Evolutionary conservation across 1,140 invertebrate genomes (phyloP), one percentile per base, ranked within the genome.

Genomic region (Gonatopus flavifemur): DNA sequence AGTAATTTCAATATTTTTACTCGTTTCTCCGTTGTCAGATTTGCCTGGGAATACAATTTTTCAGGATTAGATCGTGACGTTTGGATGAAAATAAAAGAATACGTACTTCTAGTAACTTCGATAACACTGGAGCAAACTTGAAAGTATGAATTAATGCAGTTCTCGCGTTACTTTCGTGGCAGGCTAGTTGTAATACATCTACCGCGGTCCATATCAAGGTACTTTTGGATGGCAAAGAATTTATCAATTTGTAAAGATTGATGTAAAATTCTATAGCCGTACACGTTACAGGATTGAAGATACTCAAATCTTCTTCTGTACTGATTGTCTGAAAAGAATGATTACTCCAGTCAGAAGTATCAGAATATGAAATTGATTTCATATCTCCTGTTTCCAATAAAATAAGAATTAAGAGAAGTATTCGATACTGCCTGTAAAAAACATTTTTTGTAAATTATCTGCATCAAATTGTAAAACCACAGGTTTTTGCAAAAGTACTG

Each of bases 71-170:
- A n/a, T n/a, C n/a, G n/a, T n/a, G n/a, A n/a, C n/a, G n/a, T n/a
- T n/a, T n/a, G n/a, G n/a, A n/a, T n/a, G n/a, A n/a, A n/a, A n/a
- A n/a, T 78, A 57, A 70, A 73, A 47, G 73, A 74, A 32, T 28
- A 48, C 16, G 43, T 43, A 75, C 64, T 60, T 71, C 78, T n/a
- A 88, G 65, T 25, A 87, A 58, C 54, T 79, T 74, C 8, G 84
- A 76, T 10, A 88, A 62, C 45, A 84, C 80, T 18, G 85, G 85
- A 55, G 85, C 73, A 67, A 87, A 88, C 75, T 85, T 84, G 55
- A 86, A 88, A 2, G 81, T 86, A 47, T 87, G 82, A 22, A 84
- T 84, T 0, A 88, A 69, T 13, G 80, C 80, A 62, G 82, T 69
- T 57, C 81, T 78, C 15, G 84, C 81, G 47, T 74, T 76, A 4